Percentiles rank a stretch among this genome's conserved stretches.
phyloP scores from a whole-genome alignment of 2,797 vertebrate species.

The Thalassophryne amazonica region DNA sequence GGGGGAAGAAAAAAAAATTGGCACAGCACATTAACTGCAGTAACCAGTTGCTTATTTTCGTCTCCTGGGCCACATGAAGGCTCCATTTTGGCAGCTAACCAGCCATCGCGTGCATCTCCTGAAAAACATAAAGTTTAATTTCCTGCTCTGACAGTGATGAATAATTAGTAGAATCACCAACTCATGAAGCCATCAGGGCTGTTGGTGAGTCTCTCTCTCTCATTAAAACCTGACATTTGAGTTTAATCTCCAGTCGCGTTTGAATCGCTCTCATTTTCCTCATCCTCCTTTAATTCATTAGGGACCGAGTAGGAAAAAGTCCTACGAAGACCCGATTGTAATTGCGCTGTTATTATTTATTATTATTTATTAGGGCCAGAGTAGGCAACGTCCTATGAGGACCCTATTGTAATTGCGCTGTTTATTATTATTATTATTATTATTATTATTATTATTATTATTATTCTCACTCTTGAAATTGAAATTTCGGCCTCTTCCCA shows the following conservation, averaged over 20 bases:
- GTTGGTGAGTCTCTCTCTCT: not conserved
- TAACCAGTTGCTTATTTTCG: too few relatives aligned
- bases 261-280: not conserved
- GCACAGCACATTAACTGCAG: too few relatives aligned
- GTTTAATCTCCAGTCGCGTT: constrained; percentile 11
- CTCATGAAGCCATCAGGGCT: not conserved
- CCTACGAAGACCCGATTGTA: too few relatives aligned
- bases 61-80: not conserved
- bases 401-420: too few relatives aligned
- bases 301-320: too few relatives aligned
- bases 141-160: constrained; percentile 19
- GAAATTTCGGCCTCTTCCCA: too few relatives aligned
- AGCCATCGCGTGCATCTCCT: not conserved
- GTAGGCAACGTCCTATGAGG: too few relatives aligned
- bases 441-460: too few relatives aligned
- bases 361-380: not conserved
- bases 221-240: constrained; percentile 19
- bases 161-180: constrained; percentile 2
- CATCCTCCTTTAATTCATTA: not conserved
- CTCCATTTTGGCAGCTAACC: not conserved
- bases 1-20: too few relatives aligned
- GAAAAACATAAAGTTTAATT: not conserved
- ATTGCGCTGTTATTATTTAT: not conserved
- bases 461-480: too few relatives aligned
- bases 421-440: too few relatives aligned